Conservation (phyloP, 2,113 vertebrate genomes). For the Atherinomorus stipes region DNA sequence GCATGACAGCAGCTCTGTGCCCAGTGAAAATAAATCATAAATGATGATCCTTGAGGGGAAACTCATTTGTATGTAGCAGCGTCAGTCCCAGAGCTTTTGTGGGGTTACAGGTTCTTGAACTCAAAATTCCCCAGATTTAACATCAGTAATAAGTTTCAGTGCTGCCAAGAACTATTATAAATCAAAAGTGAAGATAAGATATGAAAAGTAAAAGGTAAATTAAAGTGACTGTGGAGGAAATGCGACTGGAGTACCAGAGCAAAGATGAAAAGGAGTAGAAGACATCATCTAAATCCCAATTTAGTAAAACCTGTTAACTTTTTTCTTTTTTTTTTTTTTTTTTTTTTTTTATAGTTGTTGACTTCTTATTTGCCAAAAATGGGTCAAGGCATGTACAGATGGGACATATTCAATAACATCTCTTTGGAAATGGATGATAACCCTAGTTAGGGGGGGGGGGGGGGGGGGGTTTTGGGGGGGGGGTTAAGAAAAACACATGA, state of each 20-base stretch:
- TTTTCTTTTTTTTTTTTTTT: too few relatives aligned
- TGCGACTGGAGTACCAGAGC: slow-evolving; percentile 11
- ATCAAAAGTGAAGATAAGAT: slow-evolving; percentile 5
- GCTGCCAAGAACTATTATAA: slow-evolving; percentile 38
- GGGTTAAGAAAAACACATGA: too few relatives aligned
- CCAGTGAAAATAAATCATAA: slow-evolving; percentile 63
- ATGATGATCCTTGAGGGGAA: slow-evolving; percentile 36
- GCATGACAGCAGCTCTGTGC: slow-evolving; percentile 38
- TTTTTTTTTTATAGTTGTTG: too few relatives aligned
- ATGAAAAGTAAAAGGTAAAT: too few relatives aligned
- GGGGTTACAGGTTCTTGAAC: slow-evolving; percentile 48
- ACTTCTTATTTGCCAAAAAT: too few relatives aligned
- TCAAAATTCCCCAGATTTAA: slow-evolving; percentile 35
- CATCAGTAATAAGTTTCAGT: slow-evolving; percentile 42
- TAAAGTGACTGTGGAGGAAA: slow-evolving; percentile 47
- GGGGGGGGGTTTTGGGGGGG: too few relatives aligned
- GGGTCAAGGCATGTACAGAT: too few relatives aligned
- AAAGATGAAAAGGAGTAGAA: slow-evolving; percentile 24
- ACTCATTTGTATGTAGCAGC: slow-evolving; percentile 30
- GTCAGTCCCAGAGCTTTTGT: slow-evolving; percentile 21
- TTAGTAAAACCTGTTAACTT: too few relatives aligned
- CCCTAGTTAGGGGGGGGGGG: too few relatives aligned
- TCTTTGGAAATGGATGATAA: too few relatives aligned
- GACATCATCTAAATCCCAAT: too few relatives aligned
- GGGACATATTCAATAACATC: too few relatives aligned